Base-by-base conservation (phyloP, 1,140 invertebrate species). In the Metopolophium dirhodum region DNA sequence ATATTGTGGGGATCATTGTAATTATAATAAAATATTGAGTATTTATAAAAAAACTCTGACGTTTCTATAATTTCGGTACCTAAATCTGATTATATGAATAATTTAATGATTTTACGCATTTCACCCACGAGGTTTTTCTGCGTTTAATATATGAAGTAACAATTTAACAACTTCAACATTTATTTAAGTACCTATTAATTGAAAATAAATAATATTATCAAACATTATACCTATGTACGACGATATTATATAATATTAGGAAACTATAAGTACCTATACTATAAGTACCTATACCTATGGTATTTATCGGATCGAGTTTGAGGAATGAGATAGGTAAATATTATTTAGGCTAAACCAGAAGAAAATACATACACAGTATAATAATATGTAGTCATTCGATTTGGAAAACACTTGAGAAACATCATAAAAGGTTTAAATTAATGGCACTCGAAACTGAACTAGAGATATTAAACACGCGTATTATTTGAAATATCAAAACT, bases 391-490 rank as follows among this genome's bases (percentile, higher is more conserved):
- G 0, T 9, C 20, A 26, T 41, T 85, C 0, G 26, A 68, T 41
- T 85, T 85, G 22, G 20, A 85, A 85, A 85, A 85, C 82, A 85
- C 82, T 85, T 85, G 7, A 45, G 8, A 85, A 85, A 85, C 37
- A 85, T 41, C 7, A 30, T 30, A 30, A 61, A 14, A 68, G 22
- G 11, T 18, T 51, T 51, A 51, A 51, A 51, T 51, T 51, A 68
- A 68, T 68, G 30, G 11, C 61, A 68, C 61, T 30, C 11, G 30
- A n/a, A n/a, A 68, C 11, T 68, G 30, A 68, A 68, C 61, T n/a
- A n/a, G 30, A 68, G 9, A 68, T 68, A 30, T 68, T 68, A 14
- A 8, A 35, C 6, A 47, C 45, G 6, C 9, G 9, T 8, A 47
- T 37, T 37, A 85, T 85, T 41, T 7, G 35, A 85, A 85, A 85